Conservation (phyloP, 2,797 vertebrate genomes). For the Cichlasoma orientale region DNA sequence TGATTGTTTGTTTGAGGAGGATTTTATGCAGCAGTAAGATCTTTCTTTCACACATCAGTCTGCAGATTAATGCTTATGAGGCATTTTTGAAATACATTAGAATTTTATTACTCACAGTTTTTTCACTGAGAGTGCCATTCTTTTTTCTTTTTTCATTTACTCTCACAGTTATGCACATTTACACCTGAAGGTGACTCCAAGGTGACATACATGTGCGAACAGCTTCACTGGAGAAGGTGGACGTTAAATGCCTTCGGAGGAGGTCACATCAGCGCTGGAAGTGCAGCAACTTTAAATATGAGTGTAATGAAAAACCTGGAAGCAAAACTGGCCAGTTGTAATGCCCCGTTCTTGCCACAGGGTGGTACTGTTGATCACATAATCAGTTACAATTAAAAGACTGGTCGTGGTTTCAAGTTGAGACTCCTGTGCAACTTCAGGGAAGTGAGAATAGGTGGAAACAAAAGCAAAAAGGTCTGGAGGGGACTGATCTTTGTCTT, state of each 20-base stretch:
- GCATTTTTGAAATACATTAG: background rate
- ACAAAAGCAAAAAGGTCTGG: background rate
- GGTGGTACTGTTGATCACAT: slow-evolving; percentile 3
- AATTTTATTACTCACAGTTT: background rate
- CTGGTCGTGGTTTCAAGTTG: slow-evolving; percentile 1
- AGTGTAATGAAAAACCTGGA: background rate
- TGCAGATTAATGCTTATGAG: background rate
- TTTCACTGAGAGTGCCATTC: background rate
- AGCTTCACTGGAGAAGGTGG: background rate
- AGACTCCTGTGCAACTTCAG: background rate
- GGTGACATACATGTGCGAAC: background rate
- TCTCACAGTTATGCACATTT: background rate
- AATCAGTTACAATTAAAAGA: background rate
- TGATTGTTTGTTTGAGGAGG: background rate
- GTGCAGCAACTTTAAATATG: background rate
- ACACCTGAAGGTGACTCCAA: background rate
- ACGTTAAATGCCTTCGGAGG: background rate
- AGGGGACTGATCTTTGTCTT: background rate
- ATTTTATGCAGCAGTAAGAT: background rate
- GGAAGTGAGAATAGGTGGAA: slow-evolving; percentile 51
- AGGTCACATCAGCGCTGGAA: background rate
- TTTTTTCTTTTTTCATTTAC: background rate
- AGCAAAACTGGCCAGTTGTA: background rate
- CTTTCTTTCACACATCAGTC: background rate
- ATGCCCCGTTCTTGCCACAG: slow-evolving; percentile 14